Evolutionary conservation across 2,797 vertebrate species (phyloP), one percentile per base, ranked within the genome.

Genomic region (Danionella dracula): DNA sequence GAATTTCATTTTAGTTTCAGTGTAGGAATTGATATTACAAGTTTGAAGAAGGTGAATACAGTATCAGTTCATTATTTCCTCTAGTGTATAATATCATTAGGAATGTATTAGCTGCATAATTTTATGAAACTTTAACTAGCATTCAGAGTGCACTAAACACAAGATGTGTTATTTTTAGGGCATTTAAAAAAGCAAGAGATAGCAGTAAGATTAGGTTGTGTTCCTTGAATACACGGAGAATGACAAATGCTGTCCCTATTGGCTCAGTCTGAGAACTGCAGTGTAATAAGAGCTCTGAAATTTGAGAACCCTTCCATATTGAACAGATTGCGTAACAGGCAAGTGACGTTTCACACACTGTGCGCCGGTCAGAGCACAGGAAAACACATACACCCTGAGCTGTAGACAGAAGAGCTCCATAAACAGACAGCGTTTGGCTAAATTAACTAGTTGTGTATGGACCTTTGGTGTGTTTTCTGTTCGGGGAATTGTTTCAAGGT

Each of bases 291-390:
- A 71, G 19, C 59, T 66, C 70, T 74, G 76, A 72, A 72, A 73
- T 3, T 7, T 8, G 75, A 59, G 66, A 75, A 74, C 65, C 1
- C 58, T 67, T n/a, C 41, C 42, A 49, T 42, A 32, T 23, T 54
- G 56, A 72, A 86, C 85, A 83, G 76, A 65, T 89, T 89, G 82
- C 72, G 80, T 84, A 90, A 89, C 66, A 31, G 34, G 6, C 56
- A 35, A 34, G 48, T 68, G 38, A 83, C 74, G 68, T 84, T 74
- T 74, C 70, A 77, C 49, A 62, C 71, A 74, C 61, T n/a, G 16
- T 35, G 40, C 45, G 15, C 31, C 7, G 6, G 19, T 65, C 31
- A 64, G 16, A 40, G 54, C 50, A 45, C 46, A 31, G 9, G 8
- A 17, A n/a, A 49, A 68, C 38, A 55, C 62, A 56, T 63, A 49